Percentiles rank a stretch among this genome's conserved stretches.
Conservation (phyloP, 2,113 vertebrate species). For the Chloroceryle aenea region DNA sequence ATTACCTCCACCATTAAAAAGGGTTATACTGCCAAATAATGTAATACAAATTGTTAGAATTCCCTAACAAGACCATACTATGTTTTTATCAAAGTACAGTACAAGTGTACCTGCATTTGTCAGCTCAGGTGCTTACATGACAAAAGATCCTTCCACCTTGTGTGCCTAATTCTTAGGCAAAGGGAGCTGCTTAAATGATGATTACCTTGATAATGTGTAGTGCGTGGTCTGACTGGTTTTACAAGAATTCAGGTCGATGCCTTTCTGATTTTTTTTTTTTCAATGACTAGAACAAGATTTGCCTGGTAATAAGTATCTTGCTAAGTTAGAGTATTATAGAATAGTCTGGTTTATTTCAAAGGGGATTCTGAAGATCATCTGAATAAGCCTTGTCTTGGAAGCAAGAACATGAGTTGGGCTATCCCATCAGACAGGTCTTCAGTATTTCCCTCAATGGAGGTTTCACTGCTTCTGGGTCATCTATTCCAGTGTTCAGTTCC, state of each 20-base stretch:
- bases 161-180: background rate
- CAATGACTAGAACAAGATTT: background rate
- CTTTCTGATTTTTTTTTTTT: background rate
- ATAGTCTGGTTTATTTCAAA: background rate
- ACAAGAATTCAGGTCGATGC: background rate
- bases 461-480: background rate
- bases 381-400: background rate
- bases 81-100: background rate
- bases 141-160: background rate
- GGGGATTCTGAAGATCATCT: background rate
- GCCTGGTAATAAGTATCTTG: rapidly evolving
- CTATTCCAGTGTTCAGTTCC: background rate
- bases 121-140: background rate
- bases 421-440: background rate
- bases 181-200: background rate
- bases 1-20: background rate
- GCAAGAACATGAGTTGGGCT: background rate
- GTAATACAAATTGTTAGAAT: background rate
- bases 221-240: background rate
- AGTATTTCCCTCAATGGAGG: background rate
- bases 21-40: background rate
- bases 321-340: background rate
- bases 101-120: background rate
- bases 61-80: background rate
- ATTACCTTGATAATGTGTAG: background rate